phyloP scores from a whole-genome alignment of 2,888 invertebrate genomes.

The Brenthis daphne region DNA sequence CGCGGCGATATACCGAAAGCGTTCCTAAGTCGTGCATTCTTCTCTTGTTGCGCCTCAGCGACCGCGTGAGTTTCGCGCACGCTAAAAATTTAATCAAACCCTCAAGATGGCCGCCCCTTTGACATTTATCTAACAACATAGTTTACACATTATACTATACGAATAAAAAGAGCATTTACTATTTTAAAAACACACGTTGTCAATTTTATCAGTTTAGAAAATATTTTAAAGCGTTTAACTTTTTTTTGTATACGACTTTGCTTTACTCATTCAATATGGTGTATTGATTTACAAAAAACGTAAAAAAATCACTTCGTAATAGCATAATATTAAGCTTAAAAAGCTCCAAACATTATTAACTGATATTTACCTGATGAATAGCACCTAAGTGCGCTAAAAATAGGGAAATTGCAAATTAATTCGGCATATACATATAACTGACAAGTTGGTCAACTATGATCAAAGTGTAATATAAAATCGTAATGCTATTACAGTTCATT shows the following conservation, averaged over 20 bases:
- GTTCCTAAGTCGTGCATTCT: slow-evolving; percentile 95
- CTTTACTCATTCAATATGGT: neutral
- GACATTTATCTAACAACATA: neutral
- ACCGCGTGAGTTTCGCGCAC: slow-evolving; percentile 97
- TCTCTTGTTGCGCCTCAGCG: slow-evolving; percentile 97
- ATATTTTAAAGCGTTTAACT: neutral
- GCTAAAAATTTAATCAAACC: slow-evolving; percentile 71
- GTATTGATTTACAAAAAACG: slow-evolving; percentile 2
- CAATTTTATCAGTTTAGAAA: neutral
- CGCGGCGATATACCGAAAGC: slow-evolving; percentile 97
- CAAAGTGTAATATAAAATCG: slow-evolving; percentile 37
- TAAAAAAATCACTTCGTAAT: slow-evolving; percentile 5
- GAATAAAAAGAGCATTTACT: neutral
- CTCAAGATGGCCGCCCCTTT: slow-evolving; percentile 40
- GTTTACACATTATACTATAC: neutral
- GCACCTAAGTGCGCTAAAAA: slow-evolving; percentile 80
- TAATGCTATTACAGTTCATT: slow-evolving; percentile 42
- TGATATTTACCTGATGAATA: slow-evolving; percentile 75
- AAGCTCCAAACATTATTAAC: slow-evolving; percentile 48
- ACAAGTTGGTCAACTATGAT: slow-evolving; percentile 41
- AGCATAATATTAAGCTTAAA: slow-evolving; percentile 32
- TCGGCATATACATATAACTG: slow-evolving; percentile 43
- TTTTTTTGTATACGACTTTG: neutral
- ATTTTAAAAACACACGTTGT: neutral
- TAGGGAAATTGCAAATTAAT: slow-evolving; percentile 61